Evolutionary conservation across 2,888 invertebrate species (phyloP), one percentile per base, ranked within the genome.

Genomic region (Lacanobia wlatinum): DNA sequence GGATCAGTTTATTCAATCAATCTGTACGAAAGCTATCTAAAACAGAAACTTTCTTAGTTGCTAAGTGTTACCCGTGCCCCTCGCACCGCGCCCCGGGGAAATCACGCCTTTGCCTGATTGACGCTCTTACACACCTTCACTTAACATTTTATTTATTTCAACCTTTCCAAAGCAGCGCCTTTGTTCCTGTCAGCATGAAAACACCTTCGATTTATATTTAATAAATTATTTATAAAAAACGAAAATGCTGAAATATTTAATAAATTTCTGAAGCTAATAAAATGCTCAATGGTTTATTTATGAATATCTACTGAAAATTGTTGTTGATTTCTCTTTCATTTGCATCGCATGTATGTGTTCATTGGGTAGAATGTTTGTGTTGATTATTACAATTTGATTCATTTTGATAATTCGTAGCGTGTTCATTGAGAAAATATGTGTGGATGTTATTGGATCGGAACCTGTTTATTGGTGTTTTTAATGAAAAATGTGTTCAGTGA

Each of bases 71-170:
- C 14, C 43, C 12, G 2, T 12, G 43, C 43, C 43, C 12, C 12
- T 1, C 43, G 0, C 43, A 65, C 16, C 23, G 0, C 16, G 28
- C 55, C 58, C 78, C n/a, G 21, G 87, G 83, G 85, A 86, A 86
- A 87, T 86, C 73, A 84, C 66, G 63, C 16, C 46, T 64, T 14
- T 60, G n/a, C 55, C 72, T 84, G 83, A 87, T 76, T 73, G 79
- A 83, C 72, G 75, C 68, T 59, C 65, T 61, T 21, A 78, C 78
- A 69, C 60, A 52, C 71, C 70, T 70, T 71, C 64, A 79, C 83
- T 82, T 77, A 55, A 73, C 50, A 83, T 82, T 77, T 77, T 74
- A n/a, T n/a, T n/a, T n/a, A 74, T 28, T 58, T 73, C n/a, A 76
- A 73, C 76, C 75, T 78, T 78, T 56, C 53, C 58, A 28, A 78